These are phyloP conservation scores for Pygmarrhopalites habei DNA, from an alignment of 1,140 invertebrate genomes.

Conservation along the genomic window DNA sequence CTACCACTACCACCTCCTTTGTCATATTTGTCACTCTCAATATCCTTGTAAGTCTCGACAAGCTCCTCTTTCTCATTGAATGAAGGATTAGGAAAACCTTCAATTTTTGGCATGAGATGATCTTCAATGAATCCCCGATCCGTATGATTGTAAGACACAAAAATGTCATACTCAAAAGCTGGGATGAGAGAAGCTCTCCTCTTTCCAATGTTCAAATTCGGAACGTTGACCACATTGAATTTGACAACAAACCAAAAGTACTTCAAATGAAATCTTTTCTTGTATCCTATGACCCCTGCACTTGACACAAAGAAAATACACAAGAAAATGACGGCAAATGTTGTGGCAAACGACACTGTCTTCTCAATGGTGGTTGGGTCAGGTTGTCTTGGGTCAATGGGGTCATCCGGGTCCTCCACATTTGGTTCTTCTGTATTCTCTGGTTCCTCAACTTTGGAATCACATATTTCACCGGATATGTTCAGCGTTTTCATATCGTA, in stretches of 20 bases:
- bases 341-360: neutral
- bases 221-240: constrained; percentile 44
- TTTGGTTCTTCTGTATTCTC: too few relatives aligned
- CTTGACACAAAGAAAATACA: constrained; percentile 10
- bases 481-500: too few relatives aligned
- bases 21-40: neutral
- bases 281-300: constrained; percentile 45
- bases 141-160: constrained; percentile 56
- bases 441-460: too few relatives aligned
- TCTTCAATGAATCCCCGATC: constrained; percentile 55
- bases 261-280: constrained; percentile 44
- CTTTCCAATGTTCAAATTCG: constrained; percentile 46
- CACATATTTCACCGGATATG: too few relatives aligned
- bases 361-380: too few relatives aligned
- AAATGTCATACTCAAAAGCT: constrained; percentile 52
- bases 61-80: neutral
- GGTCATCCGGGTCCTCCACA: too few relatives aligned
- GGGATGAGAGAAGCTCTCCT: constrained; percentile 26
- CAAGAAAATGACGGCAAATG: constrained; percentile 10
- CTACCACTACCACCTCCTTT: too few relatives aligned
- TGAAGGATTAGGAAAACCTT: constrained; percentile 39
- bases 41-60: neutral
- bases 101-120: constrained; percentile 53
- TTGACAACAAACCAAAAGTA: constrained; percentile 53
- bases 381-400: too few relatives aligned